These are phyloP conservation scores for Drosophila helvetica DNA, from an alignment of 2,888 invertebrate genomes.

Conservation along the genomic window DNA sequence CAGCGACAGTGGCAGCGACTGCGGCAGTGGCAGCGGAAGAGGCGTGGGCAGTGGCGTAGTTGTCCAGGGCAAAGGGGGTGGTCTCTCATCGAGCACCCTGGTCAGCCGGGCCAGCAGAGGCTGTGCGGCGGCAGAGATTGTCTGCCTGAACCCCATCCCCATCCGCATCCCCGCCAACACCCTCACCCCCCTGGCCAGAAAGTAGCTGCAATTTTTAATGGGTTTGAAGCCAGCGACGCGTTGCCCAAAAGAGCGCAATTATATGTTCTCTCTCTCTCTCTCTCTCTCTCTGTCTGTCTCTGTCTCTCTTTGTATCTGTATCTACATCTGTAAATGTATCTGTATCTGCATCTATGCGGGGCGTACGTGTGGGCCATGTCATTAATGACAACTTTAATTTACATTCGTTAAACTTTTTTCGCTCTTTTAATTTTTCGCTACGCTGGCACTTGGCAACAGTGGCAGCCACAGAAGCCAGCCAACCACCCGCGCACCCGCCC, in stretches of 20 bases:
- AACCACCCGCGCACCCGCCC: constrained; percentile 4
- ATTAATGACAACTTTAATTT: constrained; percentile 71
- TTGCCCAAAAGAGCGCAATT: constrained; percentile 47
- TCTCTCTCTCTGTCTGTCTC: neutral
- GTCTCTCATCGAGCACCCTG: constrained; percentile 40
- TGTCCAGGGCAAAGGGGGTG: constrained; percentile 39
- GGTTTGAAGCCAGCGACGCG: constrained; percentile 34
- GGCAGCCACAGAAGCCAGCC: constrained; percentile 9
- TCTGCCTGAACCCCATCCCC: constrained; percentile 40
- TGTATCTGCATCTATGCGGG: constrained; percentile 8
- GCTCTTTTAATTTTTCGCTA: constrained; percentile 49
- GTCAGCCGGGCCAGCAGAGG: constrained; percentile 37
- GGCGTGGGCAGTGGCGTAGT: constrained; percentile 22
- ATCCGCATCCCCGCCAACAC: too few species aligned
- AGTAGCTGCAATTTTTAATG: constrained; percentile 67
- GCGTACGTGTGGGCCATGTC: constrained; percentile 44
- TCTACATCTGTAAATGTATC: constrained; percentile 19
- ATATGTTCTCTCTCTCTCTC: constrained; percentile 30
- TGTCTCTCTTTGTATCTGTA: neutral
- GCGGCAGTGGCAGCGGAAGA: constrained; percentile 17
- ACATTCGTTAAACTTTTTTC: constrained; percentile 36
- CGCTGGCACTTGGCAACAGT: constrained; percentile 67
- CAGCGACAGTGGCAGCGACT: constrained; percentile 13
- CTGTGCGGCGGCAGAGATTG: constrained; percentile 39
- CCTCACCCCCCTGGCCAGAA: constrained; percentile 26